These are phyloP conservation scores for Flexamia atlantica DNA, from an alignment of 2,888 invertebrate species.

Conservation along the genomic window DNA sequence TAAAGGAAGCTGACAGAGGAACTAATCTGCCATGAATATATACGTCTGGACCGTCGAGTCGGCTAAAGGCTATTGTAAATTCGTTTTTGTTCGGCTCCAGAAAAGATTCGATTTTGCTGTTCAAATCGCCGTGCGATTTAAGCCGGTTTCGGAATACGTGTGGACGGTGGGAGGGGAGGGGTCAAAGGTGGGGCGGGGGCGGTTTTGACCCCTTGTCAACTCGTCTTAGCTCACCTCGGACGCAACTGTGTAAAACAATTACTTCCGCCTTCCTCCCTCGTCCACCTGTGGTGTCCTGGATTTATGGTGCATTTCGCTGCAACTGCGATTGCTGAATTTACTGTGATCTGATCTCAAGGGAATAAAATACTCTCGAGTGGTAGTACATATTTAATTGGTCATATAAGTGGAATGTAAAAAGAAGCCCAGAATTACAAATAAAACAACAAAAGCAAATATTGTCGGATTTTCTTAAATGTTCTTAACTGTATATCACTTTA, in stretches of 20 bases:
- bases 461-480: too few species aligned
- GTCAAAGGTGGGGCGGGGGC: conserved; percentile 19
- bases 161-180: conserved; percentile 29
- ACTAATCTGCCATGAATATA: conserved; percentile 34
- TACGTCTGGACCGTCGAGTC: background rate
- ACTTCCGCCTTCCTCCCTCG: background rate
- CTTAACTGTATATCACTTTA: too few species aligned
- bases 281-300: background rate
- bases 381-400: too few species aligned
- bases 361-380: too few species aligned
- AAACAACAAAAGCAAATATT: too few species aligned
- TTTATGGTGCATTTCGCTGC: too few species aligned
- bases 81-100: conserved; percentile 37
- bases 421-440: too few species aligned
- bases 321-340: too few species aligned
- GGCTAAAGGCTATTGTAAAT: conserved; percentile 4
- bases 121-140: background rate
- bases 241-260: background rate
- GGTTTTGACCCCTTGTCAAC: conserved; percentile 23
- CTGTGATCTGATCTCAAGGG: too few species aligned
- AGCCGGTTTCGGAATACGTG: conserved; percentile 49
- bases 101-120: conserved; percentile 26
- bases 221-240: background rate
- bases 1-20: background rate
- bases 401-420: too few species aligned